Conservation (phyloP, 2,888 invertebrate genomes). For the Saturnia japonica region DNA sequence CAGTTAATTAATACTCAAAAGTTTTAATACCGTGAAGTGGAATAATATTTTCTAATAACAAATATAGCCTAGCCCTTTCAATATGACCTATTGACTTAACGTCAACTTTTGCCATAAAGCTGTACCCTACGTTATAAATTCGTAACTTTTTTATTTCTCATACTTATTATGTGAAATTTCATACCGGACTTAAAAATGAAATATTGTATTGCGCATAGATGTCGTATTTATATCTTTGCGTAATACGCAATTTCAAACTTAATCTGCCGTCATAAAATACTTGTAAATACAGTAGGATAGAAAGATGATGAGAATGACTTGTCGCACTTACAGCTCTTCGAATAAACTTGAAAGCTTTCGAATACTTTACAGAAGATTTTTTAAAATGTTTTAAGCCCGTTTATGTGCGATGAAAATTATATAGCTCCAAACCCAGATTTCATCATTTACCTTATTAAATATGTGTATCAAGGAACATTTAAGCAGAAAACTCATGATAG, state of each 20-base stretch:
- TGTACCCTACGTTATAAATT: too few species aligned
- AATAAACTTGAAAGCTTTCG: neutral
- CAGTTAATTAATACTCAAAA: slow-evolving; percentile 12
- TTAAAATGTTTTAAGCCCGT: neutral
- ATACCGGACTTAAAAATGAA: too few species aligned
- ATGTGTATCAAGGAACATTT: neutral
- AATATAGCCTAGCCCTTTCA: neutral
- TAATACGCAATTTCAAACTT: too few species aligned
- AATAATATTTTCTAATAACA: neutral
- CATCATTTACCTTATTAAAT: neutral
- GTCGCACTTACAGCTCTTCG: too few species aligned
- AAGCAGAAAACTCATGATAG: neutral
- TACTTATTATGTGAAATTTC: too few species aligned
- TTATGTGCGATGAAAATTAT: neutral
- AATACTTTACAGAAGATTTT: neutral
- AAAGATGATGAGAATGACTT: too few species aligned
- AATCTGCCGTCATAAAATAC: too few species aligned
- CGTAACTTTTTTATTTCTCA: too few species aligned
- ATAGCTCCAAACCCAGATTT: neutral
- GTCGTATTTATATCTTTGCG: too few species aligned
- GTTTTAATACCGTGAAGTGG: neutral
- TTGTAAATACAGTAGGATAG: too few species aligned
- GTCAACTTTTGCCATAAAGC: neutral
- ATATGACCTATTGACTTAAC: neutral
- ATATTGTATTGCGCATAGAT: too few species aligned